phyloP scores from a whole-genome alignment of 2,797 vertebrate genomes.

The Onychomys torridus region DNA sequence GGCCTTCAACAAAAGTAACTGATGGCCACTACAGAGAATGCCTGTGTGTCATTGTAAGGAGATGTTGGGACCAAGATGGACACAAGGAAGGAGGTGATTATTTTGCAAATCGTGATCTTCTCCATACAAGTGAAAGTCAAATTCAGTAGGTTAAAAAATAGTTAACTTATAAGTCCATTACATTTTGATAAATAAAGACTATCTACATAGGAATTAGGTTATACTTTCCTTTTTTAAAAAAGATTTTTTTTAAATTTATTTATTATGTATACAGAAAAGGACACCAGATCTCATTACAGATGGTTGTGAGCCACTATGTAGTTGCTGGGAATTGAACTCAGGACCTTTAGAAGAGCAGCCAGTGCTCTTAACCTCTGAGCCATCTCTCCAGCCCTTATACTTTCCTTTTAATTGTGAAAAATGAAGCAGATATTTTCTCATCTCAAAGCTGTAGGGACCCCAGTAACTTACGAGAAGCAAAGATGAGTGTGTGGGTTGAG shows the following conservation, averaged over 20 bases:
- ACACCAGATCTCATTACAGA: no score
- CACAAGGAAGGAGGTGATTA: not conserved
- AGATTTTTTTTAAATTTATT: no score
- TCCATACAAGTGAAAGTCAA: constrained; percentile 55
- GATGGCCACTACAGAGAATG: not conserved
- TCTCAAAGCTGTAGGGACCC: not conserved
- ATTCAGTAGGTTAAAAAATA: not conserved
- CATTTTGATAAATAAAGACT: constrained; percentile 54
- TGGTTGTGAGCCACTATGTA: no score
- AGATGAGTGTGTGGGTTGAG: not conserved
- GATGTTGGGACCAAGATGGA: not conserved
- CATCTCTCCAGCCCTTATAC: no score
- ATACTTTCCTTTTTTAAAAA: no score
- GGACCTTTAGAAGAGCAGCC: no score
- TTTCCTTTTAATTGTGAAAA: constrained; percentile 45
- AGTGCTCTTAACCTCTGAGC: no score
- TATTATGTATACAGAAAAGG: no score
- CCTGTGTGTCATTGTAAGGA: not conserved
- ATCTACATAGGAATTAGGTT: constrained; percentile 4
- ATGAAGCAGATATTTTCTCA: constrained; percentile 36
- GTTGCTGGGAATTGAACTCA: no score
- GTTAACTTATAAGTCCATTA: constrained; percentile 40
- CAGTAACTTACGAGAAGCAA: not conserved
- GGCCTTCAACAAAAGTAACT: constrained; percentile 39
- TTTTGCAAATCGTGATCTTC: constrained; percentile 45